These are phyloP conservation scores for Hyposoter dolosus DNA, from an alignment of 2,888 invertebrate species.

Conservation along the genomic window DNA sequence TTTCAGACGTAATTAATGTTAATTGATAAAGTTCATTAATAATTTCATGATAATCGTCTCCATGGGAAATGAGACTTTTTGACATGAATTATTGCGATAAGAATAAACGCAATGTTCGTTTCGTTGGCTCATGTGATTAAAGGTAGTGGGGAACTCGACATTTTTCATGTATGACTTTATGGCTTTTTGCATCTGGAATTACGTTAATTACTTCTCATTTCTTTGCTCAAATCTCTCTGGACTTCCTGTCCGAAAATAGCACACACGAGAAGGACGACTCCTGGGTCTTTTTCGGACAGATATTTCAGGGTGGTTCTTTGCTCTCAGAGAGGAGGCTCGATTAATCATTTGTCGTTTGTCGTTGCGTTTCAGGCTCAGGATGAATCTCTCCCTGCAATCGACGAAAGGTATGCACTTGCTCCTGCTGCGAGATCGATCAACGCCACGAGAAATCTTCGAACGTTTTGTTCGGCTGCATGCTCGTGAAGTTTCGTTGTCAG, in stretches of 20 bases:
- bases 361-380: slow-evolving; percentile 35
- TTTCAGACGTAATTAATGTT: background rate
- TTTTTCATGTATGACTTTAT: background rate
- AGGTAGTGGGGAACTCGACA: background rate
- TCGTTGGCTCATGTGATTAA: background rate
- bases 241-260: background rate
- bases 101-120: background rate
- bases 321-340: slow-evolving; percentile 5
- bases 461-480: slow-evolving; percentile 36
- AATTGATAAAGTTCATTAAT: slow-evolving; percentile 6
- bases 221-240: background rate
- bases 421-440: slow-evolving; percentile 51
- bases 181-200: background rate
- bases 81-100: background rate
- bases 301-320: slow-evolving; percentile 37
- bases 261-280: background rate
- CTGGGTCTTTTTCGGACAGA: slow-evolving; percentile 14
- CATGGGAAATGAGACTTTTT: background rate
- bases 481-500: slow-evolving; percentile 3
- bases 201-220: background rate
- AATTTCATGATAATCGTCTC: background rate
- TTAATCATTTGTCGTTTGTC: slow-evolving; percentile 51
- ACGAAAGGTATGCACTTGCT: slow-evolving; percentile 9
- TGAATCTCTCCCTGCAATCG: slow-evolving; percentile 34
- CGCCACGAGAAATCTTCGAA: slow-evolving; percentile 27